Base-by-base conservation (phyloP, 2,113 vertebrate species). In the Boulengeromyrus knoepffleri region DNA sequence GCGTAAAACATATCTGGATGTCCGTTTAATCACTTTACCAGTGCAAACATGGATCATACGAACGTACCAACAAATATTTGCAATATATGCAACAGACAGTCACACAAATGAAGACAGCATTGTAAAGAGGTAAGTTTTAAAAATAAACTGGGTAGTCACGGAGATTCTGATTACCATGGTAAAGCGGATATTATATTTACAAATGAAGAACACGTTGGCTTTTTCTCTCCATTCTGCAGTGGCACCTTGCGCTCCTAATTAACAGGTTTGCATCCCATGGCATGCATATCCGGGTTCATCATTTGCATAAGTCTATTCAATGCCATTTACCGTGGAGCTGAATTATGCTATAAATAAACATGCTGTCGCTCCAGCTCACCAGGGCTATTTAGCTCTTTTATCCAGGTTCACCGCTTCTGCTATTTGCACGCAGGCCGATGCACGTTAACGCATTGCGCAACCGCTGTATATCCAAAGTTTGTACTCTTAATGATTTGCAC, bases 281-380 rank as follows among this genome's bases (percentile, higher is more conserved):
- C 24, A 91, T 46, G 50, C 24, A 53, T 84, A 91, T 91, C 90
- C 92, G 89, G 90, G 70, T 86, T 88, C 89, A 88, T 24, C 89
- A 94, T 94, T 94, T 95, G 90, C 92, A 92, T 93, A 94, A 95
- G 88, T 90, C 90, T 90, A 58, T 52, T 89, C 93, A 95, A 94
- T 93, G 58, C 93, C 93, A 91, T 89, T 94, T 93, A 92, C 90
- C 90, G 91, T 93, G 91, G 92, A 90, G 88, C 45, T 47, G 83
- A 56, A n/a, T 88, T 88, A 90, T 91, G 5, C 94, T 94, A 94
- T 94, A 93, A 94, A 95, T 94, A 94, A 92, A 90, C 89, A 90
- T 90, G 92, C 90, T 90, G 90, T 88, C 92, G 90, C 90, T 93
- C 84, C 91, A 91, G 92, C 92, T 95, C 92, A 94, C 91, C 53